phyloP scores from a whole-genome alignment of 2,113 vertebrate species.

The Mohoua ochrocephala region DNA sequence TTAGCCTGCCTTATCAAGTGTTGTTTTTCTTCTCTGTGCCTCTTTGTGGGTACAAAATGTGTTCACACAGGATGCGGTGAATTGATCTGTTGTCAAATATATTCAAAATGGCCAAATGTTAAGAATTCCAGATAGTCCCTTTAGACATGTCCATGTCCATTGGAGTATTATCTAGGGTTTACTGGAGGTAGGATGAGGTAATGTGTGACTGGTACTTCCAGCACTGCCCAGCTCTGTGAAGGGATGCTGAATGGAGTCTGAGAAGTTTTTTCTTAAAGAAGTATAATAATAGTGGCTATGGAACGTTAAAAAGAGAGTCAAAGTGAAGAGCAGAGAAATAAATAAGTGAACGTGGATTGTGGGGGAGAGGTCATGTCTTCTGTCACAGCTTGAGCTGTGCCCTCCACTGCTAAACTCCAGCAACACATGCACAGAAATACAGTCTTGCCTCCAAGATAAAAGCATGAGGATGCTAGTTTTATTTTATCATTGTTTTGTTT shows the following conservation, averaged over 20 bases:
- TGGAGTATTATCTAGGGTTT: neutral
- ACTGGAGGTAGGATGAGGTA: accelerated
- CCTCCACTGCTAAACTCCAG: neutral
- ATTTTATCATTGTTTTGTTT: neutral
- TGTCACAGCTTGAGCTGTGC: neutral
- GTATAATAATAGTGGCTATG: neutral
- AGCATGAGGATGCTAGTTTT: neutral
- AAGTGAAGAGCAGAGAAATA: neutral
- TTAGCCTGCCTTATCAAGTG: neutral
- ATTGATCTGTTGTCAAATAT: neutral
- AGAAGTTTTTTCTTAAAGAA: neutral
- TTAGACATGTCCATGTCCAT: accelerated
- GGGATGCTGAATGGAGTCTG: neutral
- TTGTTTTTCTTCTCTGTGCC: neutral
- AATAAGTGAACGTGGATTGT: neutral
- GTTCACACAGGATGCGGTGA: accelerated
- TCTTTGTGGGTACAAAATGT: neutral
- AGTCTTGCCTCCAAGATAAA: neutral
- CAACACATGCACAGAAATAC: accelerated
- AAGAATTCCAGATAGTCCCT: neutral
- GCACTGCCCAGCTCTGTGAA: neutral
- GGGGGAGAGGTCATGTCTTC: neutral
- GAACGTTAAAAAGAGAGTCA: neutral
- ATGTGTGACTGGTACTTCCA: neutral
- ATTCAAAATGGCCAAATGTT: neutral